A percentile compares a stretch with the other conserved stretches of the same genome.
phyloP scores from a whole-genome alignment of 1,140 invertebrate species.

The Chlorops oryzae region DNA sequence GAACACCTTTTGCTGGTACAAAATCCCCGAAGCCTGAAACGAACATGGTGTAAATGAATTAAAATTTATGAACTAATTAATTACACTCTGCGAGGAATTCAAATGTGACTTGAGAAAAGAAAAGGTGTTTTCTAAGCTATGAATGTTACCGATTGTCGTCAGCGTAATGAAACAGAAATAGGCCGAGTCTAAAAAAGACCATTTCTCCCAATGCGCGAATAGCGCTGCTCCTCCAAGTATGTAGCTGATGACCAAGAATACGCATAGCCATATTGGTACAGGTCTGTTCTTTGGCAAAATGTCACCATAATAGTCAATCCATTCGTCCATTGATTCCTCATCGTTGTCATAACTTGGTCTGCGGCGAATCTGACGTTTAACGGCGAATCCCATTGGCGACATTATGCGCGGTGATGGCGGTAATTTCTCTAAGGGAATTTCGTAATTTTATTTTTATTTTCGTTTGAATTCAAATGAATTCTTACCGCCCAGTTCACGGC shows the following conservation, averaged over 20 bases:
- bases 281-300: conserved; percentile 50
- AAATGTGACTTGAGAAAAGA: not conserved
- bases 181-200: conserved; percentile 83
- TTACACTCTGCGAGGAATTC: not conserved
- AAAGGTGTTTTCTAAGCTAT: conserved; percentile 9
- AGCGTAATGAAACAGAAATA: conserved; percentile 96
- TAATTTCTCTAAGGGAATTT: too few relatives aligned
- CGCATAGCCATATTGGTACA: conserved; percentile 86
- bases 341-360: conserved; percentile 40
- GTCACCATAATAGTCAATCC: conserved; percentile 47
- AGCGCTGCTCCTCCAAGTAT: conserved; percentile 81
- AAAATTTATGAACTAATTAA: not conserved
- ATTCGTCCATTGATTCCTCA: conserved; percentile 52
- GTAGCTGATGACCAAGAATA: conserved; percentile 81
- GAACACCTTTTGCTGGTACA: conserved; percentile 76
- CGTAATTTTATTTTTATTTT: too few relatives aligned
- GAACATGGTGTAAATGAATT: too few relatives aligned
- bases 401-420: conserved; percentile 57
- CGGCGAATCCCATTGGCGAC: conserved; percentile 62
- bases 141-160: conserved; percentile 82
- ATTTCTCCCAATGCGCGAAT: conserved; percentile 80
- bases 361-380: conserved; percentile 51
- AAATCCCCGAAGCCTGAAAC: conserved; percentile 79
- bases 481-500: conserved; percentile 24
- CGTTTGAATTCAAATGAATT: too few relatives aligned